Conservation (phyloP, 1,140 invertebrate genomes). For the Zaprionus nigranus region DNA sequence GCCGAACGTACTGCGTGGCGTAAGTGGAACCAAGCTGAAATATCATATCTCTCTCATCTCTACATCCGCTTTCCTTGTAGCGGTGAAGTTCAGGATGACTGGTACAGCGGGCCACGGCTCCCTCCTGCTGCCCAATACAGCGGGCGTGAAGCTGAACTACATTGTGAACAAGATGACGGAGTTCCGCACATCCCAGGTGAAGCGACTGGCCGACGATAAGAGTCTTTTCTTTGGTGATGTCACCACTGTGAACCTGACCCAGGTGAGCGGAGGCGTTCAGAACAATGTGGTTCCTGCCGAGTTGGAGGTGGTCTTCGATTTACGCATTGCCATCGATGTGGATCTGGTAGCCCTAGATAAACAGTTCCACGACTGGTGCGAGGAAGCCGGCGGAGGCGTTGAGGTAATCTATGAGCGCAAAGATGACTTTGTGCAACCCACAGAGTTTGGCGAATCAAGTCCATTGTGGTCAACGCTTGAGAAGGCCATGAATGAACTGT, state of each 20-base stretch:
- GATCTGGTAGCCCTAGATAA: constrained; percentile 90
- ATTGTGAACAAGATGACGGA: constrained; percentile 92
- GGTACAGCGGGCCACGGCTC: constrained; percentile 96
- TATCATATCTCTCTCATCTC: constrained; percentile 89
- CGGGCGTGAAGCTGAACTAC: constrained; percentile 93
- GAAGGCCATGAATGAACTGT: constrained; percentile 86
- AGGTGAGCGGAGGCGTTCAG: constrained; percentile 94
- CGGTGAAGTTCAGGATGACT: constrained; percentile 71
- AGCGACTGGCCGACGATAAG: constrained; percentile 86
- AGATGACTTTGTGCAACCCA: constrained; percentile 87
- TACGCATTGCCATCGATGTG: constrained; percentile 88
- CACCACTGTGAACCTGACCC: constrained; percentile 94
- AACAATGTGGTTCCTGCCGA: constrained; percentile 95
- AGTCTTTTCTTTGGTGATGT: constrained; percentile 91
- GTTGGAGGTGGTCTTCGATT: constrained; percentile 91
- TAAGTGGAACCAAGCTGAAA: constrained; percentile 86
- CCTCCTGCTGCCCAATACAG: constrained; percentile 91
- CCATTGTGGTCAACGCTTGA: constrained; percentile 93
- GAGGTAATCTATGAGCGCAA: constrained; percentile 90
- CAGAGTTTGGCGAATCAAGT: constrained; percentile 89
- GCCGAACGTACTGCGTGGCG: constrained; percentile 90
- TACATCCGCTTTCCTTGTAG: constrained; percentile 85
- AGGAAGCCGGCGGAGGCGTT: constrained; percentile 92
- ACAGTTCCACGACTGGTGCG: constrained; percentile 89
- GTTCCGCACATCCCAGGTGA: constrained; percentile 89